These are phyloP conservation scores for Brachypteracias leptosomus DNA, from an alignment of 2,113 vertebrate species.

Conservation along the genomic window DNA sequence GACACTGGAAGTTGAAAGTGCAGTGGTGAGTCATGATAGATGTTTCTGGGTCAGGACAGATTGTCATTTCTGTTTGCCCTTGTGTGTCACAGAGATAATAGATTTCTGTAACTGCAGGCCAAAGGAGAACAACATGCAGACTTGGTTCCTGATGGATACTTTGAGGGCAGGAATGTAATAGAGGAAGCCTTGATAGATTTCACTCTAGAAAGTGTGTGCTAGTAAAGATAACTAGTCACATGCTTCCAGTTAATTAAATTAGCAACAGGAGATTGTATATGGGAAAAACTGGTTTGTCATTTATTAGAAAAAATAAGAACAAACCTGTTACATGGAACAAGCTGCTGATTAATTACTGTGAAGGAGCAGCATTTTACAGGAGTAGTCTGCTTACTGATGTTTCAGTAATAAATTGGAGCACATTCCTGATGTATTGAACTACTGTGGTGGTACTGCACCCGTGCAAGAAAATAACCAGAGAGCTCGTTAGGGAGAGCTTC, in stretches of 20 bases:
- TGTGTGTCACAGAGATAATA: background rate
- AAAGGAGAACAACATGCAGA: background rate
- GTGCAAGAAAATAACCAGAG: background rate
- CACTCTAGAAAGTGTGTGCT: background rate
- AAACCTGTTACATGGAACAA: background rate
- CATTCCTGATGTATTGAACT: background rate
- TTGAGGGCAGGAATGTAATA: background rate
- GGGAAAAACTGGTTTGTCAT: background rate
- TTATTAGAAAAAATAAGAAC: background rate
- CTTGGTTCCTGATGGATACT: background rate
- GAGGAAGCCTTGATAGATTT: background rate
- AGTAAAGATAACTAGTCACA: background rate
- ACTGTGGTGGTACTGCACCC: background rate
- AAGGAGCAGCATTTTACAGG: background rate
- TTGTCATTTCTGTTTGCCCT: background rate
- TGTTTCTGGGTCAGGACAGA: background rate
- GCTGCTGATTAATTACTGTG: background rate
- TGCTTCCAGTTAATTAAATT: conserved; percentile 23
- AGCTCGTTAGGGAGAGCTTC: background rate
- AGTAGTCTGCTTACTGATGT: background rate
- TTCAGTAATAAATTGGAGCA: background rate
- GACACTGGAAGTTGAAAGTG: background rate
- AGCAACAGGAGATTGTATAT: background rate
- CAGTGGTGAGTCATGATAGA: background rate
- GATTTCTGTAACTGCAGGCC: background rate